Conservation (phyloP, 2,888 invertebrate genomes). For the Cyaniris semiargus region DNA sequence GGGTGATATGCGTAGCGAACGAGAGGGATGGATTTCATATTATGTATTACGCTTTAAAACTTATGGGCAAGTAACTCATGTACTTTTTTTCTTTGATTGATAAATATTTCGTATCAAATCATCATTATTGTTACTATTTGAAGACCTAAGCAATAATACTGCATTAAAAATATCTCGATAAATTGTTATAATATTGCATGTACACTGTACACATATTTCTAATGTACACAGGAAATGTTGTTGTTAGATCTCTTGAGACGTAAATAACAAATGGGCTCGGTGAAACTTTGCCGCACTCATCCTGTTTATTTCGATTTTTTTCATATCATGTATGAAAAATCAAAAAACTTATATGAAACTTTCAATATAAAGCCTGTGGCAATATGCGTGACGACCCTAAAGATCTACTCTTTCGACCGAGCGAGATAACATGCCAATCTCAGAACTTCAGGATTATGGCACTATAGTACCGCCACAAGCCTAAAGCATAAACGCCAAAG, state of each 20-base stretch:
- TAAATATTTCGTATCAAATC: neutral
- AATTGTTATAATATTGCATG: slow-evolving; percentile 25
- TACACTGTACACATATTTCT: slow-evolving; percentile 36
- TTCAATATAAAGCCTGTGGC: too few relatives aligned
- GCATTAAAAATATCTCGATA: slow-evolving; percentile 13
- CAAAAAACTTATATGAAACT: too few relatives aligned
- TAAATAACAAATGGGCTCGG: slow-evolving; percentile 72
- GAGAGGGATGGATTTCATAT: neutral
- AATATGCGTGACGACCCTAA: too few relatives aligned
- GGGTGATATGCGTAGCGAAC: neutral
- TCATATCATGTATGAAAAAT: slow-evolving; percentile 37
- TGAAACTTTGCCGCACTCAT: slow-evolving; percentile 66
- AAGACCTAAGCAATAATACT: neutral
- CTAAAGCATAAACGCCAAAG: neutral
- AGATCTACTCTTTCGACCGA: too few relatives aligned
- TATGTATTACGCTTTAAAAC: neutral
- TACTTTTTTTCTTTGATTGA: neutral
- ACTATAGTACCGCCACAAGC: slow-evolving; percentile 11
- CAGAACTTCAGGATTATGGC: too few relatives aligned
- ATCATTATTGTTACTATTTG: neutral
- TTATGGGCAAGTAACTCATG: neutral
- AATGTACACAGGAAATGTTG: slow-evolving; percentile 57
- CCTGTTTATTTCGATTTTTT: slow-evolving; percentile 62
- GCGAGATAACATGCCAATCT: too few relatives aligned
- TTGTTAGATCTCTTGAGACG: slow-evolving; percentile 68